Conservation (phyloP, 2,797 vertebrate species). For the Hypotaenidia okinawae region DNA sequence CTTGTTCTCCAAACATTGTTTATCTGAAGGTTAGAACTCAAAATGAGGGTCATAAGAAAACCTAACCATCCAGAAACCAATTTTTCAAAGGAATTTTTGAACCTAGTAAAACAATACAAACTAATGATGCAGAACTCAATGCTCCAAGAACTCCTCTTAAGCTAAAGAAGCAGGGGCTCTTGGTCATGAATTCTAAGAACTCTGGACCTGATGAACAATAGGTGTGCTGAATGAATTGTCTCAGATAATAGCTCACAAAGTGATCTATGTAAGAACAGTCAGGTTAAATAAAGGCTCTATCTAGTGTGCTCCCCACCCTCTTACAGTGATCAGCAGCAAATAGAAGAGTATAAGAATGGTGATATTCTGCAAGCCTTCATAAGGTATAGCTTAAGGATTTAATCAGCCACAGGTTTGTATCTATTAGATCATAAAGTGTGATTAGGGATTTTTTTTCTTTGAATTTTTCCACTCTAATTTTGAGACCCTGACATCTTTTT, state of each 20-base stretch:
- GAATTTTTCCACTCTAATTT: neutral
- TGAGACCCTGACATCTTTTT: neutral
- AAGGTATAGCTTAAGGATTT: neutral
- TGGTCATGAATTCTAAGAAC: neutral
- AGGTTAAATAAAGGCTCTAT: neutral
- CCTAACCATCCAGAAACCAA: neutral
- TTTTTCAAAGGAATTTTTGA: slow-evolving; percentile 17
- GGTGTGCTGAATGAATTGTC: neutral
- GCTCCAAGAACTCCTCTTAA: neutral
- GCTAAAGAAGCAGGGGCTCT: neutral
- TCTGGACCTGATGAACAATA: neutral
- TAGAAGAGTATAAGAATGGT: fast-evolving
- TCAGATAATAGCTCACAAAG: neutral
- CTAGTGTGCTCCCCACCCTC: neutral
- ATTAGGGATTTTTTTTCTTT: neutral
- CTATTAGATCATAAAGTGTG: neutral
- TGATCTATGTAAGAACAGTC: neutral
- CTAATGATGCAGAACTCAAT: fast-evolving
- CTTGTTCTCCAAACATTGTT: neutral
- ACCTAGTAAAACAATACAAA: neutral
- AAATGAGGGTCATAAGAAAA: neutral
- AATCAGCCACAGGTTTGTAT: neutral
- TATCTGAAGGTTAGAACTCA: neutral
- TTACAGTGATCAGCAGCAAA: neutral
- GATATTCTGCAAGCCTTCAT: neutral